A percentile compares a stretch with the other conserved stretches of the same genome.
phyloP scores from a whole-genome alignment of 1,140 invertebrate species.

The Plodia interpunctella region DNA sequence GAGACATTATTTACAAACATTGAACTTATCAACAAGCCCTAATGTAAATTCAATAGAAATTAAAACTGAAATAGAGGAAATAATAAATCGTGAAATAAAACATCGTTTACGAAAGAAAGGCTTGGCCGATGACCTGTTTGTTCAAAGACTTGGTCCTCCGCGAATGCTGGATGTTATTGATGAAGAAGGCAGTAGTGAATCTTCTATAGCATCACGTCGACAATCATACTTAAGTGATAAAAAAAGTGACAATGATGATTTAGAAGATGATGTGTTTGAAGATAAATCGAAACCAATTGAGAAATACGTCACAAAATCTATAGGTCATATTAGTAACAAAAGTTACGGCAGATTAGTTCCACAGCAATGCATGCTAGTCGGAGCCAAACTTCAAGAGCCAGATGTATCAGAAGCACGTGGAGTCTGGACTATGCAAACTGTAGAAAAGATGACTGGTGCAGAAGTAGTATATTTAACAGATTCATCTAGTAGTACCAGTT shows the following conservation, averaged over 20 bases:
- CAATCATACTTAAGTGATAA: conserved; percentile 67
- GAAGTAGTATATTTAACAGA: conserved; percentile 74
- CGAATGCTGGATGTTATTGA: conserved; percentile 82
- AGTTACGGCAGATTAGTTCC: conserved; percentile 43
- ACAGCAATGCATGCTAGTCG: conserved; percentile 69
- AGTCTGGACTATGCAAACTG: conserved; percentile 62
- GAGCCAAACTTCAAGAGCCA: conserved; percentile 68
- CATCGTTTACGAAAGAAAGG: conserved; percentile 77
- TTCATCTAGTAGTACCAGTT: conserved; percentile 73
- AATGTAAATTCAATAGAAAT: conserved; percentile 49
- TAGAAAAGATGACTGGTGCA: conserved; percentile 66
- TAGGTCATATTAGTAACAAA: conserved; percentile 27
- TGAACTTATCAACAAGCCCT: conserved; percentile 75
- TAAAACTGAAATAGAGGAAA: conserved; percentile 62
- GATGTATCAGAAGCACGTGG: conserved; percentile 69
- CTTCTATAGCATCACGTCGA: conserved; percentile 67
- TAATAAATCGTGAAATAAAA: conserved; percentile 62
- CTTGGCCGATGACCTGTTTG: conserved; percentile 76
- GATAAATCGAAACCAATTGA: conserved; percentile 24
- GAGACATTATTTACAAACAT: conserved; percentile 78
- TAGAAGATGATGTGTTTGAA: conserved; percentile 74
- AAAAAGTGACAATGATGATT: conserved; percentile 64
- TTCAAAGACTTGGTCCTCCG: conserved; percentile 74
- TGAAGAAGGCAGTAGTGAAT: conserved; percentile 80
- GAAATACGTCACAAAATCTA: conserved; percentile 15